Evolutionary conservation across 2,113 vertebrate genomes (phyloP), one percentile per base, ranked within the genome.

Genomic region (Cephalopholis sonnerati): DNA sequence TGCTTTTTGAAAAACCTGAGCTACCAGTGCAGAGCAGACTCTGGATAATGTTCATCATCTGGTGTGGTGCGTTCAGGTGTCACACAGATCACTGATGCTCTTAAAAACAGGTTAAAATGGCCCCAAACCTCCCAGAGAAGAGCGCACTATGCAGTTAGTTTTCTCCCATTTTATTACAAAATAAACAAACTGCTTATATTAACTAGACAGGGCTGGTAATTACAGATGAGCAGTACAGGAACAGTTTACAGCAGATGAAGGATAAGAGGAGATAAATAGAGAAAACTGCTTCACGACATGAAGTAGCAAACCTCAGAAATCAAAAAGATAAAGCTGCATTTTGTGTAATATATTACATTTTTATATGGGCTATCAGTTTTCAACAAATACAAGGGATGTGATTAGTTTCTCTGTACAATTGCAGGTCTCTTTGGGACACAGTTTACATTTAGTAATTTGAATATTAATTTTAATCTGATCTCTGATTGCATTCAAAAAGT

Each of bases 131-230:
- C 17, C n/a, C 39, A 57, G 13, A 75, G 70, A 78, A 66, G 46
- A 55, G 6, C 48, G 86, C 82, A 82, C 17, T 7, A 64, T 29
- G 48, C 32, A n/a, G 10, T 67, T 5, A 61, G 64, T 74, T 78
- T 57, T 73, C 71, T 74, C 57, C 41, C 10, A 68, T 93, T 92
- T 93, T 94, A 93, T 92, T 93, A 94, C 69, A 94, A 93, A 93
- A 94, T 87, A 88, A 85, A 87, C 66, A 59, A 87, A 90, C 66
- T 82, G 86, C 87, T 84, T 51, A 50, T 74, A 75, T 77, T 75
- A 80, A 61, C 80, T 86, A 89, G 64, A 84, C 58, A 79, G 48
- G 74, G 77, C 87, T 86, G 77, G 79, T 82, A 86, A 89, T 91
- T 78, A 84, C 64, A 90, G 41, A 81, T 53, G 77, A 85, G 78